Base-by-base conservation (phyloP, 2,888 invertebrate species). In the Lasioglossum villosulum region DNA sequence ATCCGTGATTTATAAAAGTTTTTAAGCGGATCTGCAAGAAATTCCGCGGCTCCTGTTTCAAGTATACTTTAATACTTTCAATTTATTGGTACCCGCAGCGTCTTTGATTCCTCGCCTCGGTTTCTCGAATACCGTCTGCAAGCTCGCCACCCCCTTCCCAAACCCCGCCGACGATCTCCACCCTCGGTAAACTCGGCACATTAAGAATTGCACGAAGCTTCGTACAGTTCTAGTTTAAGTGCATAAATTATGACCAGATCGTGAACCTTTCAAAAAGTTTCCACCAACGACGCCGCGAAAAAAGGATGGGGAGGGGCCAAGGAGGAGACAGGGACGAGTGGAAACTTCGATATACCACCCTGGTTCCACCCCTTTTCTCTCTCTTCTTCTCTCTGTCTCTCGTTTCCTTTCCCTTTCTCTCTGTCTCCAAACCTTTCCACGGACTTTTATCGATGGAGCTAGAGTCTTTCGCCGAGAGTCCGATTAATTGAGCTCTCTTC, bases 181-280 rank as follows among this genome's bases (percentile, higher is more conserved):
- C n/a, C 70, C 37, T 70, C 72, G 23, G 48, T 82, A 86, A 82
- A 86, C 79, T 70, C 75, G 76, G 45, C 37, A 83, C 83, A 82
- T 87, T 83, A 86, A 89, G 86, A 83, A 87, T 81, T 71, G 83
- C 77, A 34, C 52, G 63, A 52, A 73, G 74, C 87, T 68, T 59
- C 75, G 83, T 68, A 72, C 68, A 75, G 81, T 83, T 87, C 37
- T 56, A 88, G 88, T 92, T 88, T 90, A 91, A 92, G 92, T 93
- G 92, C 92, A 93, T 94, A 93, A 94, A 94, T 94, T 94, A 94
- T 93, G 92, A 93, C 91, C 90, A 90, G 90, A 91, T 92, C 89
- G 90, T 87, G 90, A 90, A 93, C 88, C 89, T 86, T 78, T 87
- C 82, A 84, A 85, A 88, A 92, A 93, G 88, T 91, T 93, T 89